Percentiles rank a stretch among this genome's conserved stretches.
These are phyloP conservation scores for Lepidocolaptes lacrymiger DNA, from an alignment of 2,797 vertebrate genomes.

Conservation along the genomic window DNA sequence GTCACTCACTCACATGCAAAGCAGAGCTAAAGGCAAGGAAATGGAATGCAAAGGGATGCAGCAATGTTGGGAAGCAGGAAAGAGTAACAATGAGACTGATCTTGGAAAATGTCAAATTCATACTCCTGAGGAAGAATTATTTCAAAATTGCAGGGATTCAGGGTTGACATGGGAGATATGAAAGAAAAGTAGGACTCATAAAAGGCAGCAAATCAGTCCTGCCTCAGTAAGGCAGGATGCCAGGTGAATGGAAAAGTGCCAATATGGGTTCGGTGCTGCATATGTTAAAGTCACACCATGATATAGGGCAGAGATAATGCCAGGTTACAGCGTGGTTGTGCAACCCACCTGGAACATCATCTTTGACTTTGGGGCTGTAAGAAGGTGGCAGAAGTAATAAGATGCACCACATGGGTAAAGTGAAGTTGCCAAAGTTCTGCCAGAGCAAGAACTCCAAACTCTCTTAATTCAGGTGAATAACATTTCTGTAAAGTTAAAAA, in stretches of 20 bases:
- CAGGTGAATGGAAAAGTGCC: not conserved
- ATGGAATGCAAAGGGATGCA: not conserved
- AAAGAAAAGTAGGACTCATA: not conserved
- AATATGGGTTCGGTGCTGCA: not conserved
- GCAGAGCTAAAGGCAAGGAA: not conserved
- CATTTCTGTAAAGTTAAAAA: not conserved
- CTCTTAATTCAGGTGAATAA: not conserved
- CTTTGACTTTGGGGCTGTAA: not conserved
- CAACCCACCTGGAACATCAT: not conserved
- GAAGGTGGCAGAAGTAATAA: not conserved
- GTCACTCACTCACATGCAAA: not conserved
- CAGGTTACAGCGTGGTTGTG: not conserved
- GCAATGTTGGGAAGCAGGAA: not conserved
- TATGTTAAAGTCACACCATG: not conserved
- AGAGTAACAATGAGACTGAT: not conserved
- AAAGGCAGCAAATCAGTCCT: slow-evolving; percentile 1
- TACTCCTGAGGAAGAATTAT: not conserved
- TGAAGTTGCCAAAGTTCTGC: not conserved
- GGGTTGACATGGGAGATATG: not conserved
- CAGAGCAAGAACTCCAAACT: not conserved
- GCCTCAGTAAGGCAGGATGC: not conserved
- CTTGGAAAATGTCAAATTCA: not conserved
- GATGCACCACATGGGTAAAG: not conserved
- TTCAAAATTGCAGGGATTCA: not conserved
- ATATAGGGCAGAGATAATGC: not conserved